A percentile compares a stretch with the other conserved stretches of the same genome.
Conservation (phyloP, 2,888 invertebrate genomes). For the Hipparchia sbordonii region DNA sequence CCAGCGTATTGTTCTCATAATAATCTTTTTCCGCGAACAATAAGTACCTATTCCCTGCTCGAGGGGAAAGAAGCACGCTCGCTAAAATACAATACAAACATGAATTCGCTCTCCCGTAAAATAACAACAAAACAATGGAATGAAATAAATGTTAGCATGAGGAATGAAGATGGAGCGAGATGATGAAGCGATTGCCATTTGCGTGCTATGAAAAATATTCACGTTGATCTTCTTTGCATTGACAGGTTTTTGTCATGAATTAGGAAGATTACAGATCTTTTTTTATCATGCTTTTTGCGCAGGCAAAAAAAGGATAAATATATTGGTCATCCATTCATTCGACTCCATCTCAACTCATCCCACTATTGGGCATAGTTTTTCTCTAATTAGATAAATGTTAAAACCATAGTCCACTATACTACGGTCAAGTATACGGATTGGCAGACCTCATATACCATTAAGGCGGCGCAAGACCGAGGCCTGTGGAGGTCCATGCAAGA, state of each 20-base stretch:
- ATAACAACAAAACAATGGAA: conserved; percentile 66
- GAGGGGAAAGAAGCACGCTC: conserved; percentile 36
- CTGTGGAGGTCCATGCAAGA: too few species aligned
- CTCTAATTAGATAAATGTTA: too few species aligned
- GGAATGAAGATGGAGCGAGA: conserved; percentile 57
- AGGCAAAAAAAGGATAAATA: too few species aligned
- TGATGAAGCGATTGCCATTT: conserved; percentile 35
- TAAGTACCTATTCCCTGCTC: conserved; percentile 34
- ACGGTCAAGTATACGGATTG: too few species aligned
- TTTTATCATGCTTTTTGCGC: too few species aligned
- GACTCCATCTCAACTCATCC: too few species aligned
- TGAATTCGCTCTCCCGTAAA: conserved; percentile 40
- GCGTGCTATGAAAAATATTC: conserved; percentile 27
- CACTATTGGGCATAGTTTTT: too few species aligned
- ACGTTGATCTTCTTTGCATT: conserved; percentile 26
- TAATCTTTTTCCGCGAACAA: conserved; percentile 36
- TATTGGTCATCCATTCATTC: too few species aligned
- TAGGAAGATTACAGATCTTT: conserved; percentile 14
- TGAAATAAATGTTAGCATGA: conserved; percentile 68
- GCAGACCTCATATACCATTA: too few species aligned
- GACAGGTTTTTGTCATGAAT: conserved; percentile 21
- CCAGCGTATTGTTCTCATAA: conserved; percentile 35
- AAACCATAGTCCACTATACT: too few species aligned
- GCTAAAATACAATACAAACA: conserved; percentile 41
- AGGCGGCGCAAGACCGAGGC: too few species aligned